Evolutionary conservation across 2,888 invertebrate genomes (phyloP).

Genomic region (Mimachlamys varia): DNA sequence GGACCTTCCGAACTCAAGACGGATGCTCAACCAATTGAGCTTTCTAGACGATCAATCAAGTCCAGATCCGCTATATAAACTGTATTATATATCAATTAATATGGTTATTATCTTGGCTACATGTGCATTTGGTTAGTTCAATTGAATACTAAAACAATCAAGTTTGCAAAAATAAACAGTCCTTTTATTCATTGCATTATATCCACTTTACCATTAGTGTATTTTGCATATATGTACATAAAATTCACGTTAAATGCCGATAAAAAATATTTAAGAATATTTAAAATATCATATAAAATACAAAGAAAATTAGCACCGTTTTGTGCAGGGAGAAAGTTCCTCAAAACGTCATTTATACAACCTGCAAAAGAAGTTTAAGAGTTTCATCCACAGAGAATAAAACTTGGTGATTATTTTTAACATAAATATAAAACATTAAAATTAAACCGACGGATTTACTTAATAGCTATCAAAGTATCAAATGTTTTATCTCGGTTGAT

Average conservation of each 20-base stretch:
- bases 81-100: too few species aligned
- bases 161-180: background rate
- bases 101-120: too few species aligned
- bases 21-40: too few species aligned
- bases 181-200: background rate
- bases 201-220: background rate
- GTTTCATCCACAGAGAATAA: too few species aligned
- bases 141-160: background rate
- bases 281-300: background rate
- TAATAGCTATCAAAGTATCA: background rate
- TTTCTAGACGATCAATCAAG: too few species aligned
- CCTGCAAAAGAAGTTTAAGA: background rate
- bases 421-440: background rate
- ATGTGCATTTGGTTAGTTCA: too few species aligned
- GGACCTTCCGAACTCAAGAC: too few species aligned
- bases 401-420: too few species aligned
- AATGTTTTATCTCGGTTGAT: background rate
- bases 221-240: conserved; percentile 28
- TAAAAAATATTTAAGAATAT: background rate
- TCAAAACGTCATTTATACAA: background rate
- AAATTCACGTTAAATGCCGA: background rate
- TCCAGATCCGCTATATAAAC: too few species aligned
- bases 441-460: background rate
- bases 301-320: background rate
- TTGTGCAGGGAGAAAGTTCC: background rate